Conservation (phyloP, 2,888 invertebrate species). For the Euclidia mi region DNA sequence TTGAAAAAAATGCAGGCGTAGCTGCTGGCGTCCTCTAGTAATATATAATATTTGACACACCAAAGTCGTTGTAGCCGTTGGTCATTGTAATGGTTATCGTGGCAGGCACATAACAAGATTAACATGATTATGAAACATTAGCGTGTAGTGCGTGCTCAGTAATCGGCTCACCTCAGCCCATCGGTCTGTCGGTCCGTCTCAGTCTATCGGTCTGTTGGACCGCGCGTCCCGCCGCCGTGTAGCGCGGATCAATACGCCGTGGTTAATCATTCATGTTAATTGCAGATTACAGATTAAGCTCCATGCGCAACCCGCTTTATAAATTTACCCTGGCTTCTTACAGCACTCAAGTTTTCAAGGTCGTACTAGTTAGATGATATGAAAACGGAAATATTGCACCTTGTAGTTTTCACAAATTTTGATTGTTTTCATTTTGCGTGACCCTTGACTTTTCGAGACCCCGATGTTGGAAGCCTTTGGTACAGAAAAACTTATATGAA, state of each 20-base stretch:
- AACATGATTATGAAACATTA: slow-evolving; percentile 6
- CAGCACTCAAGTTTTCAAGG: not conserved
- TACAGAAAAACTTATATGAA: too few relatives aligned
- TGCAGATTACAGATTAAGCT: slow-evolving; percentile 31
- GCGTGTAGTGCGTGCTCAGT: not conserved
- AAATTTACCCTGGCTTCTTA: not conserved
- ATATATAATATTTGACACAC: too few relatives aligned
- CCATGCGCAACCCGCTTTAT: slow-evolving; percentile 3
- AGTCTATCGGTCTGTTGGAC: too few relatives aligned
- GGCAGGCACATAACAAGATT: slow-evolving; percentile 2
- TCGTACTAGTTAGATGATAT: too few relatives aligned
- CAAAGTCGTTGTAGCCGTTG: not conserved
- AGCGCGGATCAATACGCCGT: not conserved
- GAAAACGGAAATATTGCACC: too few relatives aligned
- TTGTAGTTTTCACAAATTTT: too few relatives aligned
- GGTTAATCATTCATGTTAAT: slow-evolving; percentile 41
- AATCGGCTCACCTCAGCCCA: not conserved
- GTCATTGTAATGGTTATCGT: not conserved
- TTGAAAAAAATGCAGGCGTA: too few relatives aligned
- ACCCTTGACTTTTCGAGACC: too few relatives aligned
- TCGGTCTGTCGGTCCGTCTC: not conserved
- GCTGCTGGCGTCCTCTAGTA: too few relatives aligned
- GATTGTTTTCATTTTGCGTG: too few relatives aligned
- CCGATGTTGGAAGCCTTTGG: too few relatives aligned
- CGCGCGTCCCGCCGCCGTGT: too few relatives aligned